phyloP scores from a whole-genome alignment of 1,140 invertebrate genomes.

The Drosophila sp. region DNA sequence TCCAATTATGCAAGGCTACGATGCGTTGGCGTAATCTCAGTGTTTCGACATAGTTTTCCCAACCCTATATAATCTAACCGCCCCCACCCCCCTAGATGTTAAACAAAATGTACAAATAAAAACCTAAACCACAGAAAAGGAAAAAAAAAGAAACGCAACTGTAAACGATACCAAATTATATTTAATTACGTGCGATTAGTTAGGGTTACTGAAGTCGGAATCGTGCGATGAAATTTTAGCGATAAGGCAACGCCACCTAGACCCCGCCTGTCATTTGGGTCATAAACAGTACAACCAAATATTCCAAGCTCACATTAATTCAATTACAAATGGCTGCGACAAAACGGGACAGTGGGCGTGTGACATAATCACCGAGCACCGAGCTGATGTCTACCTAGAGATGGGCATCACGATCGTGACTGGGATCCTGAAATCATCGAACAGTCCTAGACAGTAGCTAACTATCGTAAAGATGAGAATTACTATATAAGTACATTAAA shows the following conservation, averaged over 20 bases:
- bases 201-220: conserved; percentile 76
- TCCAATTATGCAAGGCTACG: conserved; percentile 45
- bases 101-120: not conserved
- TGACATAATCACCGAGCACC: conserved; percentile 68
- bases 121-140: not conserved
- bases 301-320: conserved; percentile 67
- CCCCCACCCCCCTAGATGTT: not conserved
- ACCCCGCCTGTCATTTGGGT: conserved; percentile 60
- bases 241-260: conserved; percentile 57
- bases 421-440: not conserved
- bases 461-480: too few relatives aligned
- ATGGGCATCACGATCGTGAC: not conserved
- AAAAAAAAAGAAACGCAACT: conserved; percentile 62
- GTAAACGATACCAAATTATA: conserved; percentile 82
- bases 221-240: conserved; percentile 72
- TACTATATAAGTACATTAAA: too few relatives aligned
- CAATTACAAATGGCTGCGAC: conserved; percentile 78
- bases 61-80: conserved; percentile 26
- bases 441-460: not conserved
- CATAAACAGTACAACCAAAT: conserved; percentile 51
- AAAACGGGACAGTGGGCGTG: conserved; percentile 65
- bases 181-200: conserved; percentile 83
- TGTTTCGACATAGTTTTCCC: conserved; percentile 11
- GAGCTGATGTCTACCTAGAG: conserved; percentile 31
- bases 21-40: conserved; percentile 49